phyloP scores from a whole-genome alignment of 64 coral and sea anemone species.

The Astreopora myriophthalma region DNA sequence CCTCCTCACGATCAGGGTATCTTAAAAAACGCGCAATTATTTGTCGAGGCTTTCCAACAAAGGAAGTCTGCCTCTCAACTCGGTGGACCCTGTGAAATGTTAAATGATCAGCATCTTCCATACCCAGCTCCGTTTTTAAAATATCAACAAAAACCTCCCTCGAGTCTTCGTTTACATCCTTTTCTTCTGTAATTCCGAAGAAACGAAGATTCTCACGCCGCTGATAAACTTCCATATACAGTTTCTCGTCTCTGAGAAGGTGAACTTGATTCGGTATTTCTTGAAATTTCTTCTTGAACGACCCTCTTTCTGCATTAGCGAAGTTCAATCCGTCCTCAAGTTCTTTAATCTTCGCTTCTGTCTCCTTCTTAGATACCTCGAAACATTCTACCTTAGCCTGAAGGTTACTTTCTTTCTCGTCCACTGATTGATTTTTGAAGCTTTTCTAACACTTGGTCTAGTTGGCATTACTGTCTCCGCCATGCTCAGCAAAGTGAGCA shows the following conservation, averaged over 20 bases:
- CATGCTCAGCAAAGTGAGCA: not conserved
- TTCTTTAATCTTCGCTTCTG: not conserved
- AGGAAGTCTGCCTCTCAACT: not conserved
- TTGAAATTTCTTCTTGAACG: not conserved
- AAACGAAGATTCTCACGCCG: not conserved
- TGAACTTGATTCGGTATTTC: not conserved
- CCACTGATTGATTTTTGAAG: not conserved
- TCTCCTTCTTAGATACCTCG: not conserved
- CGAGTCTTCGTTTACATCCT: not conserved
- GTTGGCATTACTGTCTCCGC: not conserved
- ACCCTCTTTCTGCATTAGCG: not conserved
- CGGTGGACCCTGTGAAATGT: slow-evolving; percentile 30
- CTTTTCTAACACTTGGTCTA: not conserved
- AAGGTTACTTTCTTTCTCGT: not conserved
- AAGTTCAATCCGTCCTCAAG: slow-evolving; percentile 7
- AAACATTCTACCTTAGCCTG: not conserved
- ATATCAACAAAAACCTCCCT: slow-evolving; percentile 11
- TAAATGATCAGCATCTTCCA: not conserved
- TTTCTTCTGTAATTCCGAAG: not conserved
- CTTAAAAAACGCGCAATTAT: slow-evolving; percentile 30
- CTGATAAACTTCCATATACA: slow-evolving; percentile 2
- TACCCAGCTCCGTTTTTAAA: not conserved
- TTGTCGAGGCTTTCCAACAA: not conserved
- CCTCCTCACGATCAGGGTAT: slow-evolving; percentile 46
- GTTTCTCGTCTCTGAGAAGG: not conserved